Percentiles rank a stretch among this genome's conserved stretches.
These are phyloP conservation scores for Octodon degus DNA, from an alignment of 2,113 vertebrate species.

Conservation along the genomic window DNA sequence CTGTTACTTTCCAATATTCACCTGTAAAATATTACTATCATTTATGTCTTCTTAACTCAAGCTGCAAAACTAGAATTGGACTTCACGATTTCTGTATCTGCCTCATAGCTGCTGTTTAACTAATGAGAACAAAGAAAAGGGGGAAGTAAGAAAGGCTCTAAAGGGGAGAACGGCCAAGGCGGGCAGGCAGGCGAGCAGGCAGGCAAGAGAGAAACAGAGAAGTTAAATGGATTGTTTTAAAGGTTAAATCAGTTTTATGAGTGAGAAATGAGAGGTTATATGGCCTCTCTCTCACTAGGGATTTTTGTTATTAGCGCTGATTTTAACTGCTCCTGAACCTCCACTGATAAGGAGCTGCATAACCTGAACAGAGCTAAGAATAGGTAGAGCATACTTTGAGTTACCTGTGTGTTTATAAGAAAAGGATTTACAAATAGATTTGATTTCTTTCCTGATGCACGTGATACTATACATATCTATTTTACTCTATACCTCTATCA, in stretches of 20 bases:
- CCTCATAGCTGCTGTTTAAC: conserved; percentile 9
- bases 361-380: not conserved
- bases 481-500: not conserved
- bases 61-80: not conserved
- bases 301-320: not conserved
- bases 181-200: not conserved
- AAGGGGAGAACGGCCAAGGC: not conserved
- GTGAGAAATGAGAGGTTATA: not conserved
- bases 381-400: not conserved
- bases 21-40: not conserved
- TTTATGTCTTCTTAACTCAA: not conserved
- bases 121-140: conserved; percentile 48
- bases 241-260: conserved; percentile 38
- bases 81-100: not conserved
- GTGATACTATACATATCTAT: not conserved
- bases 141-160: not conserved
- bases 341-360: not conserved
- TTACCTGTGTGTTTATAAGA: not conserved
- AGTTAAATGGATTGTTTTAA: not conserved
- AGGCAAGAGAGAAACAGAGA: not conserved
- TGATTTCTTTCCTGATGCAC: not conserved
- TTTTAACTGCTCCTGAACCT: not conserved
- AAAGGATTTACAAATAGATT: not conserved
- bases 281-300: not conserved
- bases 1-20: not conserved